Base-by-base conservation (phyloP, 2,888 invertebrate species). In the Catocala fraxini region DNA sequence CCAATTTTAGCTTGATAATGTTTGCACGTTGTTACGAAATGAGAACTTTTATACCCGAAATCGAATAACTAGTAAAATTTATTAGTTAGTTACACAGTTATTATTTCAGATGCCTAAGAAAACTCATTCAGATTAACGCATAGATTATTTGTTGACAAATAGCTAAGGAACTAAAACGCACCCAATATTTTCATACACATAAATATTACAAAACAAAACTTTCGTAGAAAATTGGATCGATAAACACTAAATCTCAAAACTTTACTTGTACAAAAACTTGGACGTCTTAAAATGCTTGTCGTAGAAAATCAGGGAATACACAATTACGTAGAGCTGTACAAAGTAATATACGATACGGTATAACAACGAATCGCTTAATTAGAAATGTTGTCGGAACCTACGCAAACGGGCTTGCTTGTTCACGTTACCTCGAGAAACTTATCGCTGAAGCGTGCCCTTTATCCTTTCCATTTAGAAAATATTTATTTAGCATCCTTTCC, bases 401-500 rank as follows among this genome's bases (percentile, higher is more conserved):
- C 85, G 81, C 88, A 89, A 89, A 89, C 88, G 81, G 85, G 80
- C 75, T 80, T 82, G 83, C 88, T 86, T 88, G 87, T 81, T 85
- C 87, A 82, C 85, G 81, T 81, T 86, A 80, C 84, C 84, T 77
- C 81, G 74, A 78, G 83, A 89, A 91, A 91, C 87, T 91, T 91
- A 91, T 89, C 86, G 89, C 81, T 81, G 85, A 84, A 80, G 85
- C 89, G 89, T 89, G 88, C 88, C 89, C 89, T 89, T 89, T 87
- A 90, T 90, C 90, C 90, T 82, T 90, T 88, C 87, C 89, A 88
- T 92, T 91, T 86, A 84, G 90, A 88, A 90, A 92, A 92, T 92
- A 92, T 92, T 92, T 92, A 90, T 91, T 92, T 88, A 91, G 88
- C 90, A 89, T 88, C 91, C 91, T 89, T 89, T 89, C 89, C 89